A percentile compares a stretch with the other conserved stretches of the same genome.
Evolutionary conservation across 2,113 vertebrate genomes (phyloP).

Genomic region (Nettapus auritus): DNA sequence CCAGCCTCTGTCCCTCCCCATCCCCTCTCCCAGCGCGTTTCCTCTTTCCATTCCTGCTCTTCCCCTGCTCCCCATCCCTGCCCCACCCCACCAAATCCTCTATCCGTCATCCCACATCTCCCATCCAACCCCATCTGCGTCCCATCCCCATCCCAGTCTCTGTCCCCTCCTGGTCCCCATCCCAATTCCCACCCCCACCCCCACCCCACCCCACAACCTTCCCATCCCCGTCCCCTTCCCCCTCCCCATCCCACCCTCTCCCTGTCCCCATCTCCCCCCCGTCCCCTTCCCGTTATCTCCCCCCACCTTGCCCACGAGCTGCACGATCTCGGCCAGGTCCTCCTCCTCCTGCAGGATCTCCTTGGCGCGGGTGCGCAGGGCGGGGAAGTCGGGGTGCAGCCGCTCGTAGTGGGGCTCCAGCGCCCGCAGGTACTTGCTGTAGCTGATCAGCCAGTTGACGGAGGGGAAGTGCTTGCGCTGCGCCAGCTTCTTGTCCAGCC

Average conservation of each 20-base stretch:
- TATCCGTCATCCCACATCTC: neutral
- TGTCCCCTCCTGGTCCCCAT: neutral
- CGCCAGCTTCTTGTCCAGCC: constrained; percentile 67
- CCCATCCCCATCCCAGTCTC: neutral
- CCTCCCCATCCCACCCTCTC: neutral
- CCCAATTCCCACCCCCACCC: neutral
- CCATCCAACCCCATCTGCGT: neutral
- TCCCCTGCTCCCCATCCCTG: neutral
- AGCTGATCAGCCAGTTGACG: constrained; percentile 67
- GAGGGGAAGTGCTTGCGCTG: constrained; percentile 69
- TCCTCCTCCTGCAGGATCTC: constrained; percentile 71
- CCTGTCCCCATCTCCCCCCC: too few species aligned
- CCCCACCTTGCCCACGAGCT: constrained; percentile 64
- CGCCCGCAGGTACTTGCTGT: constrained; percentile 65
- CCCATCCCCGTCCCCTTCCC: neutral
- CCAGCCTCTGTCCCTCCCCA: too few species aligned
- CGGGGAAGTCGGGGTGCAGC: constrained; percentile 30
- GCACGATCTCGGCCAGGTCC: constrained; percentile 65
- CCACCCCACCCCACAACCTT: neutral
- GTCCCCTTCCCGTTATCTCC: too few species aligned
- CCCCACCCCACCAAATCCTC: too few species aligned
- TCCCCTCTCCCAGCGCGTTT: too few species aligned
- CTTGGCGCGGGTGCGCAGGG: constrained; percentile 40
- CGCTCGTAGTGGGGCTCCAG: constrained; percentile 59
- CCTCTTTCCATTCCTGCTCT: too few species aligned